Conservation (phyloP, 37 sponge, comb jelly and placozoan genomes). For the Halichondria panicea region DNA sequence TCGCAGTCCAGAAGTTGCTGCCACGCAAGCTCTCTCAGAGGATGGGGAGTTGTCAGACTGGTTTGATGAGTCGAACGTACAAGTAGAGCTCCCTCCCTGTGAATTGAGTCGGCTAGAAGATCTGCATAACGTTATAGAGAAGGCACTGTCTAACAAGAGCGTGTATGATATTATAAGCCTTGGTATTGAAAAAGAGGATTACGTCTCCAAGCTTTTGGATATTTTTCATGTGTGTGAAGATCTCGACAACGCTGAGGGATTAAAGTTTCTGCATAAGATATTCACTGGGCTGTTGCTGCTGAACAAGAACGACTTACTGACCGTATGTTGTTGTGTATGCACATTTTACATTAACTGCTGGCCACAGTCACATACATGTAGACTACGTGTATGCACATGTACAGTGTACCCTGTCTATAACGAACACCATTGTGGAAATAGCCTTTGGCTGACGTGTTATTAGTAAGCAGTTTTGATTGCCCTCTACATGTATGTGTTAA, state of each 20-base stretch:
- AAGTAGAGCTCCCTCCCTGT: conserved; percentile 89
- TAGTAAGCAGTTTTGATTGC: no score
- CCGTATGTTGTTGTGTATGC: no score
- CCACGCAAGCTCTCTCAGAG: conserved; percentile 23
- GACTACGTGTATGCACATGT: no score
- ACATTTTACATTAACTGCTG: no score
- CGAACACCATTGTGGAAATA: no score
- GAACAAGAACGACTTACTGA: conserved; percentile 75
- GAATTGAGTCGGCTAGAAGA: conserved; percentile 84
- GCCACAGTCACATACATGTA: no score
- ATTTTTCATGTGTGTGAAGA: conserved; percentile 98
- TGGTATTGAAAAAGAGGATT: conserved; percentile 75
- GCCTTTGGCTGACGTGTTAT: no score
- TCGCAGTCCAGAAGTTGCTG: conserved; percentile 15
- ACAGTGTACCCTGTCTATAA: no score
- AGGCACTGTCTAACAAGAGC: conserved; percentile 16
- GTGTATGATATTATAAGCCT: conserved; percentile 44
- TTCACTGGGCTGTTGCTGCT: conserved; percentile 86
- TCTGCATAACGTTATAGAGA: conserved; percentile 60
- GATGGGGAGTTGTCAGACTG: conserved; percentile 49
- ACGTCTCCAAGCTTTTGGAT: conserved; percentile 84
- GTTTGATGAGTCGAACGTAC: conserved; percentile 25
- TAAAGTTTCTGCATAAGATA: conserved; percentile 83
- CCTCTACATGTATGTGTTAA: no score
- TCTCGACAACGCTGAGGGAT: conserved; percentile 81